phyloP scores from a whole-genome alignment of 2,797 vertebrate species.

The Molossus molossus region DNA sequence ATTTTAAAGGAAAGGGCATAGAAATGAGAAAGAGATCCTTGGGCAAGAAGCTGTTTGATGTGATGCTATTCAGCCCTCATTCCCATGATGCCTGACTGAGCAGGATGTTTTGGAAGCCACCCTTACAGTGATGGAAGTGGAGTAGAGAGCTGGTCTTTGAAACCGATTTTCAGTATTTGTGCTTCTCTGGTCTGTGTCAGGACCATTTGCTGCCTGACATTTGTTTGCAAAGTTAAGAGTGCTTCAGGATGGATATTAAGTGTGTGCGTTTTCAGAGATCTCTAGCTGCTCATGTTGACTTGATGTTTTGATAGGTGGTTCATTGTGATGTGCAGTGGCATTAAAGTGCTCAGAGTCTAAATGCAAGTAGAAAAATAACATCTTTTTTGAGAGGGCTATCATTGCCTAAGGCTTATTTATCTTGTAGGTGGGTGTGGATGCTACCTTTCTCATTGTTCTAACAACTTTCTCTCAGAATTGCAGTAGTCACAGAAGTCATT shows the following conservation, averaged over 20 bases:
- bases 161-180: not conserved
- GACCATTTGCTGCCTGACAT: not conserved
- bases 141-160: not conserved
- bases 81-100: not conserved
- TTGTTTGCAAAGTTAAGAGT: not conserved
- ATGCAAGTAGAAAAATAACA: conserved; percentile 39
- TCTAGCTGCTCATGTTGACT: conserved; percentile 7
- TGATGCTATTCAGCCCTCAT: not conserved
- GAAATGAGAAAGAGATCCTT: not conserved
- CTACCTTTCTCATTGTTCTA: not conserved
- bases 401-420: conserved; percentile 29
- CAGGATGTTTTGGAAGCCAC: not conserved
- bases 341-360: not conserved
- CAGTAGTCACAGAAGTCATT: not conserved
- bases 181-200: not conserved
- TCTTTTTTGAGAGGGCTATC: not conserved
- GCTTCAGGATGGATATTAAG: not conserved
- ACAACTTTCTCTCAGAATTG: not conserved
- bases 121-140: not conserved
- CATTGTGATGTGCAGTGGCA: not conserved
- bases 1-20: not conserved
- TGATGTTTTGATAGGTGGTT: not conserved
- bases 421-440: not conserved
- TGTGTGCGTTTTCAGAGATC: not conserved
- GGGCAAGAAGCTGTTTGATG: not conserved